Base-by-base conservation (phyloP, 2,888 invertebrate genomes). In the Piscicola geometra region DNA sequence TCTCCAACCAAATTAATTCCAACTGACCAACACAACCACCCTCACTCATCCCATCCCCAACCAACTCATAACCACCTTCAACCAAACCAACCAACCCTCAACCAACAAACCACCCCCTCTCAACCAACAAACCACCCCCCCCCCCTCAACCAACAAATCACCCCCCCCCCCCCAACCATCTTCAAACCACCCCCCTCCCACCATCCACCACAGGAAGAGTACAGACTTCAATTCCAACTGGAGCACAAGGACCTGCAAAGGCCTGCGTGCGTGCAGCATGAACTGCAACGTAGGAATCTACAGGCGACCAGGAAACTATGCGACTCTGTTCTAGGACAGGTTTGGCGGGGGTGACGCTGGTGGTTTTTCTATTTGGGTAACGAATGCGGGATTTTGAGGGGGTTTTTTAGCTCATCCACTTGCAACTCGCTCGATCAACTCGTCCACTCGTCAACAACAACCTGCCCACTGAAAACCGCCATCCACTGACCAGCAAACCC, bases 241-340 rank as follows among this genome's bases (percentile, higher is more conserved):
- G 80, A 80, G 9, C 75, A 78, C 50, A 77, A 75, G 3, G 68
- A 56, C 15, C 78, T 76, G 2, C 81, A 85, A 18, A 81, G 86
- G 56, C 85, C 87, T 28, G 86, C 87, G 0, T 85, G 85, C 80
- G 85, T 86, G 64, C 81, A 82, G 33, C 79, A 83, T 47, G 87
- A 87, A 80, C 81, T 86, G 72, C 84, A 86, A 78, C 79, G 84
- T 71, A 81, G 85, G 30, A 81, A 82, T 60, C 77, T 82, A 70
- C 78, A 79, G 76, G 77, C 81, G 73, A 56, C 79, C 75, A 52
- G 78, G 50, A 71, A 67, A 25, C 28, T 72, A 15, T 25, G 74
- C 2, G 85, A 85, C 78, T 86, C 87, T 30, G 83, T 86, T 73
- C 83, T 88, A 33, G 88, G 88, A 71, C 86, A 87, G 83, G 87